Percentiles rank a stretch among this genome's conserved stretches.
phyloP scores from a whole-genome alignment of 2,888 invertebrate genomes.

The Hofmannophila pseudospretella region DNA sequence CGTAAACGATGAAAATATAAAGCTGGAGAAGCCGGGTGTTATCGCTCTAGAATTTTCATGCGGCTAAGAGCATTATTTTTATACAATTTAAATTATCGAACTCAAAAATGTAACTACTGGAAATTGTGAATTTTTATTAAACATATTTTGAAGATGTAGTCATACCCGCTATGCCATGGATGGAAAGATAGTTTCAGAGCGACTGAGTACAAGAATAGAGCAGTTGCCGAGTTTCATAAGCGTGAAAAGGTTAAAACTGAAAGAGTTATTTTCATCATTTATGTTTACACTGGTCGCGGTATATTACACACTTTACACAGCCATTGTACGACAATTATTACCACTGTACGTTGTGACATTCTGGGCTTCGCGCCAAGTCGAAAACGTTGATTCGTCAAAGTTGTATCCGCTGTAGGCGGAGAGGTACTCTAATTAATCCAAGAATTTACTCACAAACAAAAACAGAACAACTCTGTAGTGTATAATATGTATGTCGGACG shows the following conservation, averaged over 20 bases:
- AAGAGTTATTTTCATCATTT: background rate
- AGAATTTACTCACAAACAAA: background rate
- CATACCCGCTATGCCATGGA: too few relatives aligned
- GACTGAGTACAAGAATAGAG: too few relatives aligned
- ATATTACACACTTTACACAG: background rate
- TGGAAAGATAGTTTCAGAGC: too few relatives aligned
- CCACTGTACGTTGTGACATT: slow-evolving; percentile 6
- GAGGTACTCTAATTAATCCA: background rate
- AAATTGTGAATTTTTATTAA: too few relatives aligned
- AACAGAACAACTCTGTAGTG: background rate
- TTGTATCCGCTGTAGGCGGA: slow-evolving; percentile 9
- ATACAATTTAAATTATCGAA: background rate
- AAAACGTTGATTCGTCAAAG: slow-evolving; percentile 6
- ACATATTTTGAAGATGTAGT: too few relatives aligned
- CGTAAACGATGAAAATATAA: slow-evolving; percentile 17
- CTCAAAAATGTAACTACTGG: too few relatives aligned
- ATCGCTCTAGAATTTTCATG: slow-evolving; percentile 6
- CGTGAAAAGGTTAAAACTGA: too few relatives aligned
- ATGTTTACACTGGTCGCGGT: slow-evolving; percentile 3
- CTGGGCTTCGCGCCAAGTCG: slow-evolving; percentile 13
- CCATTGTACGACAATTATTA: slow-evolving; percentile 4
- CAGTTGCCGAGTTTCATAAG: too few relatives aligned
- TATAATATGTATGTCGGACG: too few relatives aligned
- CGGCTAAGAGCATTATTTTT: background rate
- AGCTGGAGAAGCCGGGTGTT: slow-evolving; percentile 10